Evolutionary conservation across 2,113 vertebrate species (phyloP).

Genomic region (Philantomba maxwellii): DNA sequence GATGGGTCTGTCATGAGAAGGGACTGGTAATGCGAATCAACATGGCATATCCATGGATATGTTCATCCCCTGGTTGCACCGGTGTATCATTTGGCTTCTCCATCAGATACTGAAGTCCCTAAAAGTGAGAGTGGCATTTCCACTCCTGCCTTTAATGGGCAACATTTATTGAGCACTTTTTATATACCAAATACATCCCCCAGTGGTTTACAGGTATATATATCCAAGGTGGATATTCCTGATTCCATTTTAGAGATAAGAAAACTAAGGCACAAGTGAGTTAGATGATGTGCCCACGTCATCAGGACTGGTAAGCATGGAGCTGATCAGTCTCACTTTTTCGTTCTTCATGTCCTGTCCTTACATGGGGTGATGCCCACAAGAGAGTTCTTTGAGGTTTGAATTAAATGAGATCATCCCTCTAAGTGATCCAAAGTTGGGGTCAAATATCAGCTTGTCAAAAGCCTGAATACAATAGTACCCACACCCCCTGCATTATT

Average conservation of each 20-base stretch:
- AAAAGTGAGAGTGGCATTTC: background rate
- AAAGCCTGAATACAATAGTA: background rate
- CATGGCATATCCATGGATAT: background rate
- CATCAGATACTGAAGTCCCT: background rate
- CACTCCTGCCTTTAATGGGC: background rate
- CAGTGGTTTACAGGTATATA: background rate
- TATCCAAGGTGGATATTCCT: background rate
- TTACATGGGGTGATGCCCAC: background rate
- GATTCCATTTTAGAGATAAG: background rate
- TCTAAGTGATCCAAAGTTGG: background rate
- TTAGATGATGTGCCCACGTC: background rate
- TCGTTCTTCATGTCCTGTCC: background rate
- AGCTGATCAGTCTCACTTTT: background rate
- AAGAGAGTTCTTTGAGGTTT: background rate
- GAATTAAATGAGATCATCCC: background rate
- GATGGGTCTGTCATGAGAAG: background rate
- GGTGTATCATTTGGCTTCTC: background rate
- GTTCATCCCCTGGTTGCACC: background rate
- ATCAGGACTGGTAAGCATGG: background rate
- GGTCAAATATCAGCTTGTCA: background rate
- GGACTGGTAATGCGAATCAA: background rate
- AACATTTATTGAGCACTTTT: background rate
- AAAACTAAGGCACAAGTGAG: background rate
- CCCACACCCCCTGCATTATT: background rate
- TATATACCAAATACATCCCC: background rate